phyloP scores from a whole-genome alignment of 2,888 invertebrate species.

The Odontocolon sp. region DNA sequence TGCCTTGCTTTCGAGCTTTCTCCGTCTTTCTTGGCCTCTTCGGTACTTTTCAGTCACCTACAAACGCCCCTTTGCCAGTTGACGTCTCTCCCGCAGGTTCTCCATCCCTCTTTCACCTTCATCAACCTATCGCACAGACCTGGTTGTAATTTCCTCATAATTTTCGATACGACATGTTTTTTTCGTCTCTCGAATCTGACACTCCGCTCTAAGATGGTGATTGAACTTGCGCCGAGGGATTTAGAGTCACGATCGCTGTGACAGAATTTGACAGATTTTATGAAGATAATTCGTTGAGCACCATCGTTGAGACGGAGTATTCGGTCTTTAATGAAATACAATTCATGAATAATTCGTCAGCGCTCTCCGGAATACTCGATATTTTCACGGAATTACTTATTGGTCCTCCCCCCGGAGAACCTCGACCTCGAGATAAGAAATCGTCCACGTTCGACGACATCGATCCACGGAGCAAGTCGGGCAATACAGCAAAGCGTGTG shows the following conservation, averaged over 20 bases:
- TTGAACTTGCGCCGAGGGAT: neutral
- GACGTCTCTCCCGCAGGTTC: constrained; percentile 5
- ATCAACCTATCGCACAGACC: constrained; percentile 2
- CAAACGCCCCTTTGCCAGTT: constrained; percentile 26
- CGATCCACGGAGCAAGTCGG: constrained; percentile 61
- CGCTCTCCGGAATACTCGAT: constrained; percentile 13
- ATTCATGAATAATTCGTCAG: constrained; percentile 22
- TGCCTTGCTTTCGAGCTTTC: constrained; percentile 21
- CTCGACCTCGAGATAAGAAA: constrained; percentile 66
- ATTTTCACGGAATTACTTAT: constrained; percentile 29
- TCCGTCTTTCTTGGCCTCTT: constrained; percentile 15
- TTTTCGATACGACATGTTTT: neutral
- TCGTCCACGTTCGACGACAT: constrained; percentile 65
- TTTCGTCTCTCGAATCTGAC: neutral
- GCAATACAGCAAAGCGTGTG: constrained; percentile 1
- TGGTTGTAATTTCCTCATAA: neutral
- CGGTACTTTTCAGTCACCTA: constrained; percentile 14
- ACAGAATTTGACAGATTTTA: neutral
- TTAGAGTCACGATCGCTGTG: neutral
- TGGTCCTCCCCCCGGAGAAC: neutral
- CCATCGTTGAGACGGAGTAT: neutral
- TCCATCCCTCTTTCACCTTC: constrained; percentile 35
- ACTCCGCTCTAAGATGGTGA: neutral
- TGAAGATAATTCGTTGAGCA: neutral
- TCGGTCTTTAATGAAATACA: constrained; percentile 6